Evolutionary conservation across 2,797 vertebrate genomes (phyloP).

Genomic region (Sandelia bainsii): DNA sequence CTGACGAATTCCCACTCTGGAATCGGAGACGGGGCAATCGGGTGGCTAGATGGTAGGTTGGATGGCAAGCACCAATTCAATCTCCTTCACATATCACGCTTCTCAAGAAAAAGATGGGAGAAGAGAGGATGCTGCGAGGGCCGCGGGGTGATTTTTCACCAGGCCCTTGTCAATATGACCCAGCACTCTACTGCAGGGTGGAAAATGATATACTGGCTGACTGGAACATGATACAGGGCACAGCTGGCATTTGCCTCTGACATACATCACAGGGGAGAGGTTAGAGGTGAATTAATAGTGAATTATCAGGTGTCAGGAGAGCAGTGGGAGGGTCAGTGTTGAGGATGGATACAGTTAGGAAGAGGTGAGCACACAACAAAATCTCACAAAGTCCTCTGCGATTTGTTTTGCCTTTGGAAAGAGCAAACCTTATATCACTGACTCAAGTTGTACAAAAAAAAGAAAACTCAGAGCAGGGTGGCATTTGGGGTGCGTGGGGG

Average conservation of each 20-base stretch:
- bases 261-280: slow-evolving; percentile 65
- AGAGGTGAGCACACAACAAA: slow-evolving; percentile 19
- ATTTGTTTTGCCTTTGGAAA: slow-evolving; percentile 29
- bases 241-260: slow-evolving; percentile 41
- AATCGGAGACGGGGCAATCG: slow-evolving; percentile 35
- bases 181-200: slow-evolving; percentile 15
- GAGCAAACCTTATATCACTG: slow-evolving; percentile 54
- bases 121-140: slow-evolving; percentile 12
- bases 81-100: slow-evolving; percentile 65
- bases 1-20: slow-evolving; percentile 67
- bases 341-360: slow-evolving; percentile 24
- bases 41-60: slow-evolving; percentile 16
- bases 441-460: slow-evolving; percentile 31
- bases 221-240: slow-evolving; percentile 33
- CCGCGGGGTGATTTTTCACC: slow-evolving; percentile 58
- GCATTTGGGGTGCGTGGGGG: slow-evolving; percentile 34
- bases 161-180: slow-evolving; percentile 62
- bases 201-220: slow-evolving; percentile 56
- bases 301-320: slow-evolving; percentile 57
- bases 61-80: slow-evolving; percentile 56
- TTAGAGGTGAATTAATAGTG: slow-evolving; percentile 64
- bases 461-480: slow-evolving; percentile 33
- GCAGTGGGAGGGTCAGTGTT: slow-evolving; percentile 12
- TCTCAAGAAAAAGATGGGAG: slow-evolving; percentile 32
- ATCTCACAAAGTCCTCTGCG: slow-evolving; percentile 6